phyloP scores from a whole-genome alignment of 2,888 invertebrate species.

The Andrena camellia region DNA sequence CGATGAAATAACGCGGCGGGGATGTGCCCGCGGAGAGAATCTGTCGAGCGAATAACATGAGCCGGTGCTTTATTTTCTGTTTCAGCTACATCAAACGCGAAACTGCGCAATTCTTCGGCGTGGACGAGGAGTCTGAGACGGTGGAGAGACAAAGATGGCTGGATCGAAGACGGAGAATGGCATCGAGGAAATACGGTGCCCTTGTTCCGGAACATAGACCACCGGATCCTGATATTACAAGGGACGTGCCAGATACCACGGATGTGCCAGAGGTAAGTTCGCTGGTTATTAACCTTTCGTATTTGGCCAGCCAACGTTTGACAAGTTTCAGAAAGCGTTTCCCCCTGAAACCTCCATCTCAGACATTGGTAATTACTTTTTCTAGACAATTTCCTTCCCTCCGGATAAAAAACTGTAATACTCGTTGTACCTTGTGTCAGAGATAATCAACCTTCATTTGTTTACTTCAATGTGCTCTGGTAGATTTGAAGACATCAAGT shows the following conservation, averaged over 20 bases:
- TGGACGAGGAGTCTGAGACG: slow-evolving; percentile 91
- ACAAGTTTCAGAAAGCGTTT: neutral
- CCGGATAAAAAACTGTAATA: neutral
- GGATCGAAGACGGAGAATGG: slow-evolving; percentile 92
- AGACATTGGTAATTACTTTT: neutral
- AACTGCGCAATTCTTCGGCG: slow-evolving; percentile 94
- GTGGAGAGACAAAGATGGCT: slow-evolving; percentile 92
- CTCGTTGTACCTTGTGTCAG: neutral
- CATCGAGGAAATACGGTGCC: slow-evolving; percentile 89
- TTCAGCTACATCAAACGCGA: slow-evolving; percentile 91
- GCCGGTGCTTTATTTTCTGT: slow-evolving; percentile 24
- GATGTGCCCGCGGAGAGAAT: neutral
- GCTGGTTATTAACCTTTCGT: slow-evolving; percentile 30
- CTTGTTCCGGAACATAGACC: slow-evolving; percentile 88
- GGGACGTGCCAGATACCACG: slow-evolving; percentile 83
- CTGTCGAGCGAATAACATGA: slow-evolving; percentile 17
- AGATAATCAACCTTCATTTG: neutral
- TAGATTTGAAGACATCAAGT: too few relatives aligned
- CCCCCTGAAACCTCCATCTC: neutral
- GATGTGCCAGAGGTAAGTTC: slow-evolving; percentile 83
- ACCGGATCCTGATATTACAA: slow-evolving; percentile 88
- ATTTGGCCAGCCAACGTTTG: neutral
- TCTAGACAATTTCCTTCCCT: neutral
- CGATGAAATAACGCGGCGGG: neutral
- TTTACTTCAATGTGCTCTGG: too few relatives aligned